These are phyloP conservation scores for Palythoa heliodiscus DNA, from an alignment of 92 coral and sea anemone genomes.

Conservation along the genomic window DNA sequence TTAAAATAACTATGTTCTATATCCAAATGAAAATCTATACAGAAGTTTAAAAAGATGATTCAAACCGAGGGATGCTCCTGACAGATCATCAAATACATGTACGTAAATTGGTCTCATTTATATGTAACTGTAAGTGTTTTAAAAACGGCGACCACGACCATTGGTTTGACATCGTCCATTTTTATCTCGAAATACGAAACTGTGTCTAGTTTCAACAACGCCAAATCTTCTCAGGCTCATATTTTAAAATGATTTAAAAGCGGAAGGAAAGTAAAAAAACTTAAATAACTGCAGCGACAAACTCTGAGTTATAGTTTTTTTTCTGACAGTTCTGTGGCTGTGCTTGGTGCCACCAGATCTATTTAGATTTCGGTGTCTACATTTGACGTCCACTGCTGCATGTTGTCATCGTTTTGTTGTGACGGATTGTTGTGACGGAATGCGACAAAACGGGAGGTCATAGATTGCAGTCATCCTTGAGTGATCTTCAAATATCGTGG, in stretches of 20 bases:
- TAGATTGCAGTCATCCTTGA: constrained; percentile 5
- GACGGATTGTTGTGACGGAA: constrained; percentile 13
- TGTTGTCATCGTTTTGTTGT: constrained; percentile 1
- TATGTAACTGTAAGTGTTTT: too few relatives aligned
- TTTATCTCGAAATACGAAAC: too few relatives aligned
- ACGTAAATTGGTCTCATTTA: too few relatives aligned
- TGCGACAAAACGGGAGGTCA: constrained; percentile 19
- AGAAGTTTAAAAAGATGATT: too few relatives aligned
- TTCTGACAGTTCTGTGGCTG: background rate
- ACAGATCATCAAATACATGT: too few relatives aligned
- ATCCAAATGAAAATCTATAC: background rate
- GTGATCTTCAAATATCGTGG: background rate
- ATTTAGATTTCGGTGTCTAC: background rate
- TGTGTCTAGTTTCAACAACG: too few relatives aligned
- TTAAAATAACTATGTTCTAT: background rate
- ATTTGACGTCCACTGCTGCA: background rate
- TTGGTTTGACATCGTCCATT: too few relatives aligned
- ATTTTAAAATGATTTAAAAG: too few relatives aligned
- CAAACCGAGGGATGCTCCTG: too few relatives aligned
- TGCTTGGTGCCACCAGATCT: background rate
- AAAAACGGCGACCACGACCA: too few relatives aligned
- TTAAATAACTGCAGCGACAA: background rate
- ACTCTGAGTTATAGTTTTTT: background rate
- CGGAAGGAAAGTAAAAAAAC: too few relatives aligned
- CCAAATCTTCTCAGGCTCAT: too few relatives aligned